Evolutionary conservation across 2,797 vertebrate species (phyloP).

Genomic region (Sebastes taczanowskii): DNA sequence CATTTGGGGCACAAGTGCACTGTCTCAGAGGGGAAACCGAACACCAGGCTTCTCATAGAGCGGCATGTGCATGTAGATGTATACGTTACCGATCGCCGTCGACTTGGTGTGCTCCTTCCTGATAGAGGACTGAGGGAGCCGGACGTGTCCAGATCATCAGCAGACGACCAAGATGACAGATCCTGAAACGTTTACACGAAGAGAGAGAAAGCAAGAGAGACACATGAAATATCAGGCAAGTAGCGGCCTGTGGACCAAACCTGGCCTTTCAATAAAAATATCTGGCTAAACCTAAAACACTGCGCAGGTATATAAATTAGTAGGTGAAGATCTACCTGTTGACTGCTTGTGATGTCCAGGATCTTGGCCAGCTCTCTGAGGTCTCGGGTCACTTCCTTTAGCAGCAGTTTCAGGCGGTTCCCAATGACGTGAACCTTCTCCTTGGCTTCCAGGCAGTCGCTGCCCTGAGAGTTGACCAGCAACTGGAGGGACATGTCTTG

Average conservation of each 20-base stretch:
- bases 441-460: conserved; percentile 95
- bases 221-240: not conserved
- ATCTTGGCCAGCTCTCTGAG: conserved; percentile 91
- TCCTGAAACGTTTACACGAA: conserved; percentile 80
- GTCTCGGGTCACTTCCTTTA: conserved; percentile 90
- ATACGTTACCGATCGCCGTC: conserved; percentile 90
- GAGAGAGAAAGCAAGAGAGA: not conserved
- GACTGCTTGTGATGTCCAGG: conserved; percentile 92
- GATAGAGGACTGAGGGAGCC: conserved; percentile 95
- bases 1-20: conserved; percentile 56
- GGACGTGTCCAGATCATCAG: conserved; percentile 96
- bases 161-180: conserved; percentile 96
- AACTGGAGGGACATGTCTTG: conserved; percentile 97
- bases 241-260: not conserved
- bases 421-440: conserved; percentile 98
- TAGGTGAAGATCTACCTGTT: conserved; percentile 83
- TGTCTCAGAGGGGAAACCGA: conserved; percentile 48
- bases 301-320: not conserved
- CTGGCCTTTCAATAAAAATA: no score
- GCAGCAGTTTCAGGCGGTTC: conserved; percentile 94
- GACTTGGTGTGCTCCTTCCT: conserved; percentile 91
- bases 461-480: conserved; percentile 88
- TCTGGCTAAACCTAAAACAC: not conserved
- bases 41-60: conserved; percentile 42
- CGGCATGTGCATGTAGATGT: conserved; percentile 28